Percentiles rank a stretch among this genome's conserved stretches.
Conservation (phyloP, 2,113 vertebrate species). For the Phrynosoma blainvillii region DNA sequence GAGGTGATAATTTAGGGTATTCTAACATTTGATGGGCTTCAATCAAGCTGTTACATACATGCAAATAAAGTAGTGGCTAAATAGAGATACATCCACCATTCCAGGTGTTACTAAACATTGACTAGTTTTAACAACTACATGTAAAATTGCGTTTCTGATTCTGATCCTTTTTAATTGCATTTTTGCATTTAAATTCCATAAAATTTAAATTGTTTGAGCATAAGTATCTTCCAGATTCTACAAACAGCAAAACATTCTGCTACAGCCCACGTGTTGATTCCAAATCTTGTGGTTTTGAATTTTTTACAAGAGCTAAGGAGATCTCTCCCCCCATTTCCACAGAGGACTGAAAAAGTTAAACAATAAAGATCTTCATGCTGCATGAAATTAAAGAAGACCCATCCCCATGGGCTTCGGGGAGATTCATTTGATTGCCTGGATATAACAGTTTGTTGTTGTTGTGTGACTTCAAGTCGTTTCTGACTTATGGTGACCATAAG, state of each 20-base stretch:
- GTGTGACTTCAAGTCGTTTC: too few relatives aligned
- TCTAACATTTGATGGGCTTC: neutral
- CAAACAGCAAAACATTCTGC: neutral
- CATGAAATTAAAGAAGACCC: neutral
- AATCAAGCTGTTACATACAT: neutral
- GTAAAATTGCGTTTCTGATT: neutral
- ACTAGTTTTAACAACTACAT: neutral
- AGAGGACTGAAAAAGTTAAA: neutral
- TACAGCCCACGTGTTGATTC: neutral
- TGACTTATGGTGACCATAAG: too few relatives aligned
- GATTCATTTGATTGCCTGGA: neutral
- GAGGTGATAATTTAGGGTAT: neutral
- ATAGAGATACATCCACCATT: neutral
- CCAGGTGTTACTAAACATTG: neutral
- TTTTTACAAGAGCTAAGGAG: neutral
- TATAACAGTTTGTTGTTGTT: too few relatives aligned
- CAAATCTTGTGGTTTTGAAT: neutral
- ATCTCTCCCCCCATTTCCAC: too few relatives aligned
- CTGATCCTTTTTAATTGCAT: neutral
- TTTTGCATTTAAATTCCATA: neutral
- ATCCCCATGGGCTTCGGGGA: neutral
- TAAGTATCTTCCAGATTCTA: neutral
- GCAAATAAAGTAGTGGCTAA: neutral
- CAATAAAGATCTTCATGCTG: neutral
- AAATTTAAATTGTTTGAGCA: neutral